phyloP scores from a whole-genome alignment of 64 coral and sea anemone species.

The Montipora sp. region DNA sequence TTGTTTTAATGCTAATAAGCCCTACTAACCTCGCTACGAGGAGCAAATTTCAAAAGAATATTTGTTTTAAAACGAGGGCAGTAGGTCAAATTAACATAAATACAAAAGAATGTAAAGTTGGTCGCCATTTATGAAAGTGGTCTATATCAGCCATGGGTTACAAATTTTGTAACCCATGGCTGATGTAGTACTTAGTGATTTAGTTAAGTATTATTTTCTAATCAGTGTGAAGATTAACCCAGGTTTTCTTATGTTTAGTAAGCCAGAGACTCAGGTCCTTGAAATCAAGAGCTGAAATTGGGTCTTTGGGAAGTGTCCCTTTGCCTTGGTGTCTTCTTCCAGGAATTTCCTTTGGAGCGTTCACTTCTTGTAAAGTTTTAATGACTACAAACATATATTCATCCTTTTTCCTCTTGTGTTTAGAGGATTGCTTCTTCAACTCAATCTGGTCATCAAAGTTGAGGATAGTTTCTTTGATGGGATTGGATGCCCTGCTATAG shows the following conservation, averaged over 20 bases:
- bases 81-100: no score
- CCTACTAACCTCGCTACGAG: no score
- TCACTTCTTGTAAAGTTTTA: conserved; percentile 7
- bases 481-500: conserved; percentile 2
- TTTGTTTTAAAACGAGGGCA: no score
- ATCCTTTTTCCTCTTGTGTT: conserved; percentile 34
- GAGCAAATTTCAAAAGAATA: no score
- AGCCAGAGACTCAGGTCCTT: conserved; percentile 20
- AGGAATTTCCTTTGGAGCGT: conserved; percentile 6
- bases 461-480: not conserved
- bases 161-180: no score
- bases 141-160: no score
- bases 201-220: no score
- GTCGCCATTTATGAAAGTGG: no score
- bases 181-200: no score
- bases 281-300: conserved; percentile 41
- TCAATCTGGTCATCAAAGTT: conserved; percentile 19
- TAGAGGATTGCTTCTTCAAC: not conserved
- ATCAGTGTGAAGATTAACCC: not conserved
- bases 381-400: not conserved
- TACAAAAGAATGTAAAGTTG: no score
- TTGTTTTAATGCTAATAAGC: no score
- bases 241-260: not conserved
- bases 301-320: conserved; percentile 43
- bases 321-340: conserved; percentile 21